Base-by-base conservation (phyloP, 2,888 invertebrate species). In the Artemia sinica region DNA sequence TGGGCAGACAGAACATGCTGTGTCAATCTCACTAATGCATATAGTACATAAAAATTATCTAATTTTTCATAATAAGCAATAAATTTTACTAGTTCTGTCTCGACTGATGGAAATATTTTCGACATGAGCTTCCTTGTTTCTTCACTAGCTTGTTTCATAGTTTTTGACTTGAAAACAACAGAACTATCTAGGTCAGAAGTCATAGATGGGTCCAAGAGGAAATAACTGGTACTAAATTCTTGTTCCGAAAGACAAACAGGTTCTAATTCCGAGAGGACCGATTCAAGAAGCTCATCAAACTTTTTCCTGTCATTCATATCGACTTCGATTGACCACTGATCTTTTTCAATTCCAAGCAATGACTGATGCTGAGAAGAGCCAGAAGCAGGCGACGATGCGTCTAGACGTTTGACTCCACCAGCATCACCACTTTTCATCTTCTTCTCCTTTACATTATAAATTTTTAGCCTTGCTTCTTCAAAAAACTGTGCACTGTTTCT, bases 231-330 rank as follows among this genome's bases (percentile, higher is more conserved):
- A 77, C 94, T 95, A 79, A 97, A 97, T 73, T 91, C 88, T 79
- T 96, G 95, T 78, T 97, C 97, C 48, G 90, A 88, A 72, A 94
- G 82, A 76, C 95, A 94, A 69, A 93, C 86, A 6, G 89, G 89
- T 77, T 94, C 93, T 72, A 96, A 81, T 76, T 92, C 87, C 14
- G 87, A 87, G 70, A 98, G 81, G 68, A 94, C 89, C 78, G 88
- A 85, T 77, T 92, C 91, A 70, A 92, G 80, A 68, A 89, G 82
- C 71, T 86, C 82, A 76, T 87, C 86, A 70, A 76, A 76, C 69
- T 74, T 74, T 67, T 75, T 75, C 11, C 76, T 68, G 66, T 85
- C 84, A 8, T 80, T 79, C n/a, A 81, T 75, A 71, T 84, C 84
- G 1, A 83, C 80, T 72, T 86, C 85, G 9, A 82, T 80, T 5